A percentile compares a stretch with the other conserved stretches of the same genome.
Conservation (phyloP, 2,113 vertebrate species). For the Mirza zaza region DNA sequence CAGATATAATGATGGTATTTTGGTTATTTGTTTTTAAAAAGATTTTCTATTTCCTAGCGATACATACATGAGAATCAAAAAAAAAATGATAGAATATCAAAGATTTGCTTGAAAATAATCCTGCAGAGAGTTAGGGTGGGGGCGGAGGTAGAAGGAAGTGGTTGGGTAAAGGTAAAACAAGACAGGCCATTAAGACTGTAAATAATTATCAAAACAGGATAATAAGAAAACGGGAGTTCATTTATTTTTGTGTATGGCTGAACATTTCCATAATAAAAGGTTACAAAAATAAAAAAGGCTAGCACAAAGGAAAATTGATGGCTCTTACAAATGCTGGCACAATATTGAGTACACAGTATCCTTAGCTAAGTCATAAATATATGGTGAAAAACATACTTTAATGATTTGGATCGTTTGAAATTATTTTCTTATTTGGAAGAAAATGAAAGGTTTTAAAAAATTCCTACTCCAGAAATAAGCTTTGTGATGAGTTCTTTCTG, state of each 20-base stretch:
- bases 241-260: not conserved
- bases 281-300: not conserved
- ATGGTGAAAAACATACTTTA: not conserved
- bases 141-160: not conserved
- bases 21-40: not conserved
- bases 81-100: not conserved
- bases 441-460: not conserved
- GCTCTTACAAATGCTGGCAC: not conserved
- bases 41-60: not conserved
- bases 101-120: conserved; percentile 7
- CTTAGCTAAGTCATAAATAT: not conserved
- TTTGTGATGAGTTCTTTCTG: not conserved
- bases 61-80: not conserved
- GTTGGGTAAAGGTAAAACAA: not conserved
- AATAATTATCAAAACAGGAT: not conserved
- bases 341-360: not conserved
- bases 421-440: conserved; percentile 16
- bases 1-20: not conserved
- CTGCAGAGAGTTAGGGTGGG: not conserved
- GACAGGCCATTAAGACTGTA: not conserved
- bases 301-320: not conserved
- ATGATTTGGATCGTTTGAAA: not conserved
- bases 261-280: not conserved
- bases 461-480: not conserved
- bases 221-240: not conserved